Base-by-base conservation (phyloP, 2,113 vertebrate species). In the Phalacrocorax carbo region DNA sequence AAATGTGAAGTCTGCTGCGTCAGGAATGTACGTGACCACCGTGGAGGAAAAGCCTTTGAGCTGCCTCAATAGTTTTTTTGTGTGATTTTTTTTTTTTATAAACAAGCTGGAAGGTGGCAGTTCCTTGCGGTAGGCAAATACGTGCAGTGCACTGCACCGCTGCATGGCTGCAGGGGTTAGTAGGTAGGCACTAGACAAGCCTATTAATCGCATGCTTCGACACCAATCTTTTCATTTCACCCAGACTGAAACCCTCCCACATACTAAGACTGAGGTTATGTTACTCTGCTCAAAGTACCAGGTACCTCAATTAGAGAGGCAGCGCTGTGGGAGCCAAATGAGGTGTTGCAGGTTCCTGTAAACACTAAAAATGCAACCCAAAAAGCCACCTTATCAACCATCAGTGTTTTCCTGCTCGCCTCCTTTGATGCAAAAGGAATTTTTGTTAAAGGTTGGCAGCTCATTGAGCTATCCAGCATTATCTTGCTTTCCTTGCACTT, bases 391-490 rank as follows among this genome's bases (percentile, higher is more conserved):
- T 96, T 93, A 81, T 68, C 86, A 70, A 54, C 86, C 55, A 84
- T 42, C 77, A 52, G 55, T 0, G 0, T 51, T 94, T 73, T 62
- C 38, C 72, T 78, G 42, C 90, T 94, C 60, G 18, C 29, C 83
- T 78, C 88, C 86, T 96, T 94, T 86, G 81, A 78, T 78, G 69
- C 61, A n/a, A 48, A 62, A 90, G 70, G 84, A 91, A 87, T 93
- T 94, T 62, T 77, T 94, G 92, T 92, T 83, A 86, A 29, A 61
- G 83, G 23, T 26, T 68, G 51, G 44, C 34, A 29, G 54, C 89
- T 88, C 49, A 1, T 52, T 78, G 71, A n/a, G 68, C 54, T 69
- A 91, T 52, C 86, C 86, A 58, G 77, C 30, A 10, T 64, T 78
- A 65, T 77, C 95, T 88, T 51, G 75, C 91, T 82, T 92, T 90